phyloP scores from a whole-genome alignment of 2,888 invertebrate genomes.

The Alloscopus bannaensis region DNA sequence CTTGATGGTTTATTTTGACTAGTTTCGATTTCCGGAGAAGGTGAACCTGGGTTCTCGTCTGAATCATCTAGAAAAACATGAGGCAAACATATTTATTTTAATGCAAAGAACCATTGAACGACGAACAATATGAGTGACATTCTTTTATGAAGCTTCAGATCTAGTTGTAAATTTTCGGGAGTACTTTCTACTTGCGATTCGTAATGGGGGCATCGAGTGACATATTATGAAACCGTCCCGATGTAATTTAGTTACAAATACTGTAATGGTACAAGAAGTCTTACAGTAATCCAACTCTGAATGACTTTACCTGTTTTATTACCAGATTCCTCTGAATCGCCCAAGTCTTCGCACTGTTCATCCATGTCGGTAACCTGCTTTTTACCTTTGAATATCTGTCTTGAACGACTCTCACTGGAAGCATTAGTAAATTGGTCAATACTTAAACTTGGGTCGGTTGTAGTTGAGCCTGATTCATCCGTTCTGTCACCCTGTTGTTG shows the following conservation, averaged over 20 bases:
- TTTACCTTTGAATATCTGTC: constrained; percentile 12
- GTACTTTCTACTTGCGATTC: too few relatives aligned
- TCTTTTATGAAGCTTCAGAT: too few relatives aligned
- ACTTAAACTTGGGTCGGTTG: constrained; percentile 31
- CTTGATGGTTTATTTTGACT: constrained; percentile 53
- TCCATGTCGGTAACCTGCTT: constrained; percentile 61
- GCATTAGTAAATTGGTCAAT: constrained; percentile 37
- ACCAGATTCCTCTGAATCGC: constrained; percentile 51
- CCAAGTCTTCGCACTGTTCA: constrained; percentile 56
- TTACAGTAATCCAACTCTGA: too few relatives aligned
- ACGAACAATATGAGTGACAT: too few relatives aligned
- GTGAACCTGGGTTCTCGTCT: constrained; percentile 46
- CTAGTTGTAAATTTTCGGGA: too few relatives aligned
- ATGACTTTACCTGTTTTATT: constrained; percentile 51
- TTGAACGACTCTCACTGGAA: constrained; percentile 32
- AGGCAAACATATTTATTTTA: not conserved
- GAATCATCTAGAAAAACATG: constrained; percentile 39
- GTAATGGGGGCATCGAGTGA: too few relatives aligned
- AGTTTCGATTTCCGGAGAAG: constrained; percentile 39
- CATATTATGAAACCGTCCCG: too few relatives aligned
- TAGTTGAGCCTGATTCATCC: constrained; percentile 21
- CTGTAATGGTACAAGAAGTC: too few relatives aligned
- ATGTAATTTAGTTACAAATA: too few relatives aligned
- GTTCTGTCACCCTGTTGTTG: constrained; percentile 30
- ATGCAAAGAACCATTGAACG: too few relatives aligned